phyloP scores from a whole-genome alignment of 2,113 vertebrate species.

The Phrynocephalus versicolor region DNA sequence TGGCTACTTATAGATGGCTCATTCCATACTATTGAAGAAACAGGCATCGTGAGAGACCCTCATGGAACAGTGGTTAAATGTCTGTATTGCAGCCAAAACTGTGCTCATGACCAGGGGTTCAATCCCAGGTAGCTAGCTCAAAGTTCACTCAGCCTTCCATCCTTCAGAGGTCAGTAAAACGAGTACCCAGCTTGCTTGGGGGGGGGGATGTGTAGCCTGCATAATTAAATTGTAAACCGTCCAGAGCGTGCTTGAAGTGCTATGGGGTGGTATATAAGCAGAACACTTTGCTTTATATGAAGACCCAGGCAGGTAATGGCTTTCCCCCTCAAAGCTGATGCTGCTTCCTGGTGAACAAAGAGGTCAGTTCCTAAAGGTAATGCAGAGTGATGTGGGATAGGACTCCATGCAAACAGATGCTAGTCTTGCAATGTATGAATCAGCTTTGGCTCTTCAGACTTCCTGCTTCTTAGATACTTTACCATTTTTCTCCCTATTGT shows the following conservation, averaged over 20 bases:
- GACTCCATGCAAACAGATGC: not conserved
- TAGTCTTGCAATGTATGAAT: not conserved
- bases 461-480: constrained; percentile 8
- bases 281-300: too few species aligned
- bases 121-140: too few species aligned
- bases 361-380: not conserved
- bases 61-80: too few species aligned
- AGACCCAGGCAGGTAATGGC: not conserved
- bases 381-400: not conserved
- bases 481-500: not conserved
- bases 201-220: too few species aligned
- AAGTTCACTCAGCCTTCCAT: too few species aligned
- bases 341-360: not conserved
- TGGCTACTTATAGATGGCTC: not conserved
- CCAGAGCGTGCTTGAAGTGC: too few species aligned
- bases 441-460: not conserved
- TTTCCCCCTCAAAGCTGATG: not conserved
- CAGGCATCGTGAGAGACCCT: not conserved
- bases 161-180: too few species aligned
- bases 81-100: too few species aligned
- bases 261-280: too few species aligned
- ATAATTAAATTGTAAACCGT: too few species aligned
- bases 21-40: not conserved
- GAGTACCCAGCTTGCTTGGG: too few species aligned
- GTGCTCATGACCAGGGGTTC: too few species aligned